Evolutionary conservation across 2,888 invertebrate species (phyloP).

Genomic region (Chrysopilus asiliformis): DNA sequence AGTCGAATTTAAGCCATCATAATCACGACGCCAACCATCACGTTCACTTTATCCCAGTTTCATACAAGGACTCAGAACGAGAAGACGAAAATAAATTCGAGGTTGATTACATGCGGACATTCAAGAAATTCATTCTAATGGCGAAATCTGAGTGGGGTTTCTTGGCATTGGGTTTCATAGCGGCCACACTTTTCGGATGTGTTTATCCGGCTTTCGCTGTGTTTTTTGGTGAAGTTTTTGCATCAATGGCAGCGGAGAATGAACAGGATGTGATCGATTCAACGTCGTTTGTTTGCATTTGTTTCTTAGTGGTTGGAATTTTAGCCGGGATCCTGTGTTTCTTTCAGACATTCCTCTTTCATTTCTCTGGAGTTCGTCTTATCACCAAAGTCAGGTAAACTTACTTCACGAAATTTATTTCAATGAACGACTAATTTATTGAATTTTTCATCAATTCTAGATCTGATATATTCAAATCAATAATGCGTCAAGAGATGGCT

Average conservation of each 20-base stretch:
- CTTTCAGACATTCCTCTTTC: slow-evolving; percentile 60
- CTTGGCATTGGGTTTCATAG: slow-evolving; percentile 47
- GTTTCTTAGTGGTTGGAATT: slow-evolving; percentile 51
- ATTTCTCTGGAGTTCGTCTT: slow-evolving; percentile 60
- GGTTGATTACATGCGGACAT: slow-evolving; percentile 26
- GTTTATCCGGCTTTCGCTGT: slow-evolving; percentile 64
- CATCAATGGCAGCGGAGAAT: slow-evolving; percentile 49
- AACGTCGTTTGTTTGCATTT: slow-evolving; percentile 46
- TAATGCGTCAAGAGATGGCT: slow-evolving; percentile 57
- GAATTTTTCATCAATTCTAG: slow-evolving; percentile 15
- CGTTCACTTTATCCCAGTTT: slow-evolving; percentile 4
- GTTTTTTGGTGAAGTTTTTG: slow-evolving; percentile 64
- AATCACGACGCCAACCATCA: slow-evolving; percentile 10
- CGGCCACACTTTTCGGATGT: slow-evolving; percentile 53
- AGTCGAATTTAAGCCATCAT: too few relatives aligned
- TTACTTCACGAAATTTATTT: too few relatives aligned
- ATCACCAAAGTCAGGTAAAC: too few relatives aligned
- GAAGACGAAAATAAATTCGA: slow-evolving; percentile 23
- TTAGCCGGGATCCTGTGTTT: slow-evolving; percentile 53
- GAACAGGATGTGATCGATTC: slow-evolving; percentile 41
- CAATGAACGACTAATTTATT: too few relatives aligned
- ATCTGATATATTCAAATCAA: slow-evolving; percentile 42
- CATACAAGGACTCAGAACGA: too few relatives aligned
- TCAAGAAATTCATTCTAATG: slow-evolving; percentile 46
- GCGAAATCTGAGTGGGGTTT: slow-evolving; percentile 56